These are phyloP conservation scores for Heliconius hewitsoni DNA, from an alignment of 1,140 invertebrate species.

Conservation along the genomic window DNA sequence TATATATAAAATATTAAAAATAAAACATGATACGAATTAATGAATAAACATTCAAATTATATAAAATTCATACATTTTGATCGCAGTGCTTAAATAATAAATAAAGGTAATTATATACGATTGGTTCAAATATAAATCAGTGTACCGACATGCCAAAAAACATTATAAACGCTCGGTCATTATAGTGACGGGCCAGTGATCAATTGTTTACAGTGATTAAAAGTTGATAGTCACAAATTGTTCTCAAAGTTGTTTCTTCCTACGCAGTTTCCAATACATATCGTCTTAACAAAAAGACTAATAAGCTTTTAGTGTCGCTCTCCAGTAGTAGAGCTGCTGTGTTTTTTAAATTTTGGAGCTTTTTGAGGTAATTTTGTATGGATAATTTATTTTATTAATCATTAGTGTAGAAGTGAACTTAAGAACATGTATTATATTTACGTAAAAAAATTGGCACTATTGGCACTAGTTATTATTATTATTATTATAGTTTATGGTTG, in stretches of 20 bases:
- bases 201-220: slow-evolving; percentile 46
- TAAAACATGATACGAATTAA: background rate
- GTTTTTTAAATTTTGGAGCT: background rate
- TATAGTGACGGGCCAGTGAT: slow-evolving; percentile 37
- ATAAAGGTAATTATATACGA: slow-evolving; percentile 15
- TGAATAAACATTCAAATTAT: background rate
- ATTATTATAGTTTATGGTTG: too few species aligned
- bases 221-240: slow-evolving; percentile 52
- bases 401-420: too few species aligned
- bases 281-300: slow-evolving; percentile 31
- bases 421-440: too few species aligned
- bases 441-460: too few species aligned
- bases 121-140: slow-evolving; percentile 22
- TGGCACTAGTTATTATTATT: too few species aligned
- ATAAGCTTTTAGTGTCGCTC: slow-evolving; percentile 17
- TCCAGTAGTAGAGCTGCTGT: background rate
- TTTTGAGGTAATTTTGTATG: background rate
- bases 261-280: slow-evolving; percentile 42
- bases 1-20: background rate
- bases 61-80: background rate
- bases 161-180: slow-evolving; percentile 24
- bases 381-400: too few species aligned
- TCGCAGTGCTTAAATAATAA: background rate
- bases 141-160: slow-evolving; percentile 21
- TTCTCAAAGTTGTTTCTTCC: slow-evolving; percentile 42